Evolutionary conservation across 2,797 vertebrate species (phyloP), one percentile per base, ranked within the genome.

Genomic region (Tamandua tetradactyla): DNA sequence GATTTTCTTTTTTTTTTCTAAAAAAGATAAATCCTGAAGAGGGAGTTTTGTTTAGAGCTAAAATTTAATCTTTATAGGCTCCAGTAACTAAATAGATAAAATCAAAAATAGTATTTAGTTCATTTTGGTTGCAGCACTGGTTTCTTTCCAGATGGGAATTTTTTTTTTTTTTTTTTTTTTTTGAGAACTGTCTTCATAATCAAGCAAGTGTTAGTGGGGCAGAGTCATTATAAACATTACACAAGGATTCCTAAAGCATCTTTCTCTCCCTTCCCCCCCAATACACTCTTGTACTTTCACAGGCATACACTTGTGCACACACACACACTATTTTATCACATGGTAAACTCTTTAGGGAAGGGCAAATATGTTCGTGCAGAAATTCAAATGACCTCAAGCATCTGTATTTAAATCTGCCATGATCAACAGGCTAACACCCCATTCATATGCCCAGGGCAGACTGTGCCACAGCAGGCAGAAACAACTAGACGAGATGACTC

Each of bases 11-110:
- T 27, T 81, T 94, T 89, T 44, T 87, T 35, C 44, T 55, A 52
- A 66, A n/a, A 44, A 83, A 85, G n/a, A 57, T 22, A 44, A 49
- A 42, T 91, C 80, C 66, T 76, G 61, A 94, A 92, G 37, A 94
- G 87, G 40, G 12, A 6, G 13, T 89, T 64, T 95, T 76, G 69
- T 40, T 57, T 18, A 17, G 47, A 22, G 8, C 86, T 92, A 89
- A 93, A 86, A 6, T 42, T 72, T 82, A 22, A 35, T 68, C 62
- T 88, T 88, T 68, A 79, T 85, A 91, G 64, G 18, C 25, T 71
- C n/a, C 22, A 79, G 11, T 86, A 83, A 57, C 5, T 90, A 44
- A 89, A 40, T n/a, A 88, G 27, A 85, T 47, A 32, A 85, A 72
- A 23, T 30, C 52, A 44, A 35, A 64, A 69, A 66, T 40, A 64